These are phyloP conservation scores for Notothenia rossii DNA, from an alignment of 2,113 vertebrate genomes.

Conservation along the genomic window DNA sequence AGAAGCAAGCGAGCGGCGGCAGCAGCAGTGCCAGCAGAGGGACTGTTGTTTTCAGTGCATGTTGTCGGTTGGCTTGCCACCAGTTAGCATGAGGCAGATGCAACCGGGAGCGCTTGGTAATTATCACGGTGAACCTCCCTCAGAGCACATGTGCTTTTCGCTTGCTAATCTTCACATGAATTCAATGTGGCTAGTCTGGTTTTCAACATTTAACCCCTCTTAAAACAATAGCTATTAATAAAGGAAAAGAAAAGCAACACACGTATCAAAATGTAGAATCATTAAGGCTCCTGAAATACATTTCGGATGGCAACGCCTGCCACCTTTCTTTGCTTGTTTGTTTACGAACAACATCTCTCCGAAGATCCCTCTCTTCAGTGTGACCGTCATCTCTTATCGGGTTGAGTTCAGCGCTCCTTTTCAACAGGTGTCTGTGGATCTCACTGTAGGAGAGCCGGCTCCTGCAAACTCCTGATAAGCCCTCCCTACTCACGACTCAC, in stretches of 20 bases:
- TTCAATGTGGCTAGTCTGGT: conserved; percentile 41
- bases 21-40: conserved; percentile 69
- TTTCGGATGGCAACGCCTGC: conserved; percentile 35
- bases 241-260: conserved; percentile 19
- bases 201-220: conserved; percentile 43
- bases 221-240: conserved; percentile 32
- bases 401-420: conserved; percentile 52
- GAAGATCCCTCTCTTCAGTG: conserved; percentile 13
- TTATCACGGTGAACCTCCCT: conserved; percentile 74
- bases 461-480: conserved; percentile 78
- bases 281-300: conserved; percentile 5
- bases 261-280: neutral
- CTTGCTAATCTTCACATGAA: conserved; percentile 64
- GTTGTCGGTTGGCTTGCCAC: conserved; percentile 73
- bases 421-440: conserved; percentile 73
- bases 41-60: conserved; percentile 73
- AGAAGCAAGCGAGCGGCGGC: conserved; percentile 37
- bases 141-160: conserved; percentile 73
- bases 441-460: conserved; percentile 25
- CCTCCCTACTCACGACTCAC: conserved; percentile 9
- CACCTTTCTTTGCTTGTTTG: neutral
- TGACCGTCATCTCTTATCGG: conserved; percentile 51
- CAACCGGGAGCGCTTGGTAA: conserved; percentile 74
- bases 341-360: conserved; percentile 20
- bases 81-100: conserved; percentile 79